Conservation (phyloP, 2,797 vertebrate genomes). For the Molossus molossus region DNA sequence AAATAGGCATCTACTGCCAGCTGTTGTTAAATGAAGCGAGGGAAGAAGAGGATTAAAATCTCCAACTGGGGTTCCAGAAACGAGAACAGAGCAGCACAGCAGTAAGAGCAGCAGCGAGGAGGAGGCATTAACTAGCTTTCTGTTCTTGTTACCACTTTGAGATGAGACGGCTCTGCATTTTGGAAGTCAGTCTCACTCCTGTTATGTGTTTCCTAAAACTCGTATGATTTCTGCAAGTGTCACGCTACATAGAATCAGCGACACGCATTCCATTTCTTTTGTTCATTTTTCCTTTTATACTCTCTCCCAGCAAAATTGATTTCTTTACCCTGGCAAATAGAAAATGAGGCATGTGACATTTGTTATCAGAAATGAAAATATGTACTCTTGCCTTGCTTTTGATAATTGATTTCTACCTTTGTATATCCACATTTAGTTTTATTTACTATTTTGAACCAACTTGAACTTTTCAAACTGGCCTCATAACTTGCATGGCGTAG, state of each 20-base stretch:
- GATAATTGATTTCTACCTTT: slow-evolving; percentile 42
- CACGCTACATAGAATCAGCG: neutral
- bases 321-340: slow-evolving; percentile 43
- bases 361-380: slow-evolving; percentile 83
- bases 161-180: neutral
- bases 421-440: slow-evolving; percentile 12
- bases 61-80: neutral
- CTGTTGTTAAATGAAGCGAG: slow-evolving; percentile 67
- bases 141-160: slow-evolving; percentile 57
- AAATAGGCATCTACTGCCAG: slow-evolving; percentile 57
- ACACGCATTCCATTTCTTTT: neutral
- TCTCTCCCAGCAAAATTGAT: slow-evolving; percentile 28
- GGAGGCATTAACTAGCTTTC: slow-evolving; percentile 60
- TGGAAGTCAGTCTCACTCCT: neutral
- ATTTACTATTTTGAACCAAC: slow-evolving; percentile 57
- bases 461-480: slow-evolving; percentile 44
- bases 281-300: slow-evolving; percentile 32
- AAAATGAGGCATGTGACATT: slow-evolving; percentile 74
- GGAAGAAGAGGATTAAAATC: slow-evolving; percentile 74
- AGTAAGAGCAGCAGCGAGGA: neutral
- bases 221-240: slow-evolving; percentile 25
- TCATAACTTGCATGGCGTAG: neutral
- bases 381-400: slow-evolving; percentile 45
- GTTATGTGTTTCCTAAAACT: slow-evolving; percentile 33
- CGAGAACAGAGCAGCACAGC: neutral